Conservation (phyloP, 2,113 vertebrate genomes). For the Tragulus kanchil region DNA sequence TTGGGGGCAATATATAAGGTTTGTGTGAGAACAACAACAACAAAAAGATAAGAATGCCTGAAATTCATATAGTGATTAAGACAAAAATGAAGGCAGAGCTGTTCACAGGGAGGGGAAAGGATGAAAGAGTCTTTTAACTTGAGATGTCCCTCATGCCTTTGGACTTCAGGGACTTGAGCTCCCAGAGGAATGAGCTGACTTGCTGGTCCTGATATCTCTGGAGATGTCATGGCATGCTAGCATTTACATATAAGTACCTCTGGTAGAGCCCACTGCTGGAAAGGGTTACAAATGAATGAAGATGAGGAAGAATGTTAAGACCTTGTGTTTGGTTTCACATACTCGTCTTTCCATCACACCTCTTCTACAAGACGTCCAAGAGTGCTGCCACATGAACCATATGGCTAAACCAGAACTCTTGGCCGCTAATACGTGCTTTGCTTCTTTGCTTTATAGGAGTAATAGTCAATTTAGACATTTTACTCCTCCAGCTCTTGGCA, state of each 20-base stretch:
- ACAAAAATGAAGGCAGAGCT: neutral
- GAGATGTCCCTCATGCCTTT: too few species aligned
- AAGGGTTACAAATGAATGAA: neutral
- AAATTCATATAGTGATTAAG: neutral
- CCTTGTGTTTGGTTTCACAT: neutral
- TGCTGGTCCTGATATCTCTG: neutral
- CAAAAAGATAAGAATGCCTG: neutral
- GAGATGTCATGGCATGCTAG: neutral
- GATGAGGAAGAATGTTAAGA: neutral
- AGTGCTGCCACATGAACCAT: too few species aligned
- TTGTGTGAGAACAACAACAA: neutral
- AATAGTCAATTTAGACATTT: neutral
- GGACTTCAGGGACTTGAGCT: neutral
- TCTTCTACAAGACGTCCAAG: neutral
- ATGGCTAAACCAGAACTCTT: neutral
- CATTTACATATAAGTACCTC: slow-evolving; percentile 24
- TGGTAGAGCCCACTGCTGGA: neutral
- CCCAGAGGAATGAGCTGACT: neutral
- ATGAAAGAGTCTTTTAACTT: neutral
- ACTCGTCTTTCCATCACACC: neutral
- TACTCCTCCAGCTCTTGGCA: neutral
- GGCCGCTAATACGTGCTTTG: neutral
- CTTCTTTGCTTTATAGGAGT: neutral
- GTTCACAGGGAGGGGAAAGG: neutral
- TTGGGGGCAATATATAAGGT: neutral